phyloP scores from a whole-genome alignment of 2,888 invertebrate genomes.

The Pogonocherus hispidulus region DNA sequence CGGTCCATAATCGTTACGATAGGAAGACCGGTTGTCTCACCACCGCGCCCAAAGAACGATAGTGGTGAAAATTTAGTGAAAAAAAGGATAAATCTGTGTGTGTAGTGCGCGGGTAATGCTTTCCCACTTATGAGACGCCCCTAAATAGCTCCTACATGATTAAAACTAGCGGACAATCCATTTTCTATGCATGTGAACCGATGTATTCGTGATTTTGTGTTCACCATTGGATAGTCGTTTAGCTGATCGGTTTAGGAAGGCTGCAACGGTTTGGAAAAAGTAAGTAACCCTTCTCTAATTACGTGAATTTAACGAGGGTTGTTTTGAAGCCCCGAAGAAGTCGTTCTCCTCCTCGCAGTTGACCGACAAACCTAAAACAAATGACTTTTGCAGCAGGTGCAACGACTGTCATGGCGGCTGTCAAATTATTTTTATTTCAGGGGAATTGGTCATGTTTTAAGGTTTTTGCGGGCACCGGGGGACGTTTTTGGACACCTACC shows the following conservation, averaged over 20 bases:
- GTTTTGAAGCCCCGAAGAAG: neutral
- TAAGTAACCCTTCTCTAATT: constrained; percentile 29
- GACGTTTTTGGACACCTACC: neutral
- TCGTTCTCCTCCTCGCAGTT: neutral
- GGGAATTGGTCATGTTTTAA: constrained; percentile 13
- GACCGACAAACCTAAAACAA: constrained; percentile 26
- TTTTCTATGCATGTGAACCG: constrained; percentile 66
- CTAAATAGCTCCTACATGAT: constrained; percentile 63
- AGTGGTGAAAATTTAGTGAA: constrained; percentile 51
- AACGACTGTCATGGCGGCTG: constrained; percentile 66
- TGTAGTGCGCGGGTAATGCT: constrained; percentile 59
- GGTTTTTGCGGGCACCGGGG: constrained; percentile 11
- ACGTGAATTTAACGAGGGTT: neutral
- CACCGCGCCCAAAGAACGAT: constrained; percentile 62
- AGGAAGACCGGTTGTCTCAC: constrained; percentile 54
- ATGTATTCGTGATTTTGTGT: constrained; percentile 66
- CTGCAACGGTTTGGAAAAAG: constrained; percentile 58
- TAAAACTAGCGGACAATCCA: constrained; percentile 62
- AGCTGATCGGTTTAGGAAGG: constrained; percentile 56
- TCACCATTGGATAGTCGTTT: constrained; percentile 63
- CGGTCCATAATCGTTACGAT: constrained; percentile 63
- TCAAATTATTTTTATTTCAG: constrained; percentile 60
- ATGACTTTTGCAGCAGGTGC: constrained; percentile 57
- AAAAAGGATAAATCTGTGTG: constrained; percentile 51
- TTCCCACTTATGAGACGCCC: constrained; percentile 57